Evolutionary conservation across 2,797 vertebrate genomes (phyloP).

Genomic region (Clarias platycephalus): DNA sequence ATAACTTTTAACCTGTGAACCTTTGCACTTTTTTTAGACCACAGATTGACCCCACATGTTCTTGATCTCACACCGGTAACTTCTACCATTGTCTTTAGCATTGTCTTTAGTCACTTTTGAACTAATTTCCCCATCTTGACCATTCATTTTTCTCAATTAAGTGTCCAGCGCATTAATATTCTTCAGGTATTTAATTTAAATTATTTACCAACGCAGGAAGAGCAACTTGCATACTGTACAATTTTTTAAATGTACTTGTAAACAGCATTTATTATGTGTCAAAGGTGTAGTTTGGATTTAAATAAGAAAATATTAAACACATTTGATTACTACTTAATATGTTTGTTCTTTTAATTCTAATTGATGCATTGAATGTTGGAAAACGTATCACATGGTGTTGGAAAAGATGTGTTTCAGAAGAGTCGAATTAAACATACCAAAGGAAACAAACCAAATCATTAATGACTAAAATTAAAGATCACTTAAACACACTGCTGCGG

Average conservation of each 20-base stretch:
- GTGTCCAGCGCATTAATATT: neutral
- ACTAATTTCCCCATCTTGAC: neutral
- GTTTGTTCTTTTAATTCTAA: no score
- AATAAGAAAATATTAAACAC: no score
- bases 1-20: constrained; percentile 6
- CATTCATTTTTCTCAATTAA: neutral
- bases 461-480: no score
- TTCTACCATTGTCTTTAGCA: neutral
- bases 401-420: no score
- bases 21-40: neutral
- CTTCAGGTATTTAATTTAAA: neutral
- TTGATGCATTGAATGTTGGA: no score
- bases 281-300: no score
- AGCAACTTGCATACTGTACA: neutral
- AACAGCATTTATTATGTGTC: neutral
- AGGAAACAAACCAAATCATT: no score
- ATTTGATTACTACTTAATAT: no score
- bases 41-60: neutral
- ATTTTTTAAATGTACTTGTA: neutral
- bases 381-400: no score
- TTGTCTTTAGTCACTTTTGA: neutral
- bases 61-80: neutral
- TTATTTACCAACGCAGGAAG: neutral
- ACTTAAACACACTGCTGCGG: no score
- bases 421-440: no score